phyloP scores from a whole-genome alignment of 2,797 vertebrate species.

The Perodicticus potto region DNA sequence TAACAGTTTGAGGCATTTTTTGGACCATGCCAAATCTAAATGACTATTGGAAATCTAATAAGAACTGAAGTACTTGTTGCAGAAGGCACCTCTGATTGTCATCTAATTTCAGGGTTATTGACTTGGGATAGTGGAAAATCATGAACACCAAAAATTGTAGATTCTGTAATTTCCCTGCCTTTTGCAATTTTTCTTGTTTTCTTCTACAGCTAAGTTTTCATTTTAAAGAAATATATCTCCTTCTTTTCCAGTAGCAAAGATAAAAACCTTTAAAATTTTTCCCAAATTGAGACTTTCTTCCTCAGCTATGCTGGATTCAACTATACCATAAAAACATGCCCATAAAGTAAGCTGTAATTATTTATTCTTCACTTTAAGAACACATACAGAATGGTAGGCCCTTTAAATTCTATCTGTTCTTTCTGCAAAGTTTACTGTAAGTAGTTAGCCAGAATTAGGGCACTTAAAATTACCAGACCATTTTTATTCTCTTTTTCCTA shows the following conservation, averaged over 20 bases:
- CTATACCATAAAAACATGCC: background rate
- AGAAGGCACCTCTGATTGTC: conserved; percentile 84
- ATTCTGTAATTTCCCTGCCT: conserved; percentile 84
- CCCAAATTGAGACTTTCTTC: conserved; percentile 48
- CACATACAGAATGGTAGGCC: background rate
- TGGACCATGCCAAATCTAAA: conserved; percentile 81
- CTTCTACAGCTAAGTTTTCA: conserved; percentile 80
- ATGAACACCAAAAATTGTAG: conserved; percentile 85
- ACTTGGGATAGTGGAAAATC: conserved; percentile 83
- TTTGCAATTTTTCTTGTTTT: conserved; percentile 85
- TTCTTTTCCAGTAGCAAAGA: conserved; percentile 72
- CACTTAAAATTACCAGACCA: conserved; percentile 64
- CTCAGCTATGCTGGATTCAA: conserved; percentile 42
- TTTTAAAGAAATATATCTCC: conserved; percentile 78
- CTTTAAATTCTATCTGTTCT: conserved; percentile 51
- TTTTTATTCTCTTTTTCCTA: conserved; percentile 23
- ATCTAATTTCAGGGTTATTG: conserved; percentile 87
- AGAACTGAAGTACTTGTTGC: conserved; percentile 85
- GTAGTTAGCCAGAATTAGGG: conserved; percentile 42
- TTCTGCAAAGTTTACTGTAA: conserved; percentile 58
- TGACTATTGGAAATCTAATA: conserved; percentile 85
- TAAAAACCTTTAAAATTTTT: conserved; percentile 73
- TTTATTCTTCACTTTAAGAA: conserved; percentile 46
- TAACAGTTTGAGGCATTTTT: conserved; percentile 82
- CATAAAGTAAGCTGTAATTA: conserved; percentile 58